Evolutionary conservation across 2,888 invertebrate species (phyloP).

Genomic region (Ctena decussata): DNA sequence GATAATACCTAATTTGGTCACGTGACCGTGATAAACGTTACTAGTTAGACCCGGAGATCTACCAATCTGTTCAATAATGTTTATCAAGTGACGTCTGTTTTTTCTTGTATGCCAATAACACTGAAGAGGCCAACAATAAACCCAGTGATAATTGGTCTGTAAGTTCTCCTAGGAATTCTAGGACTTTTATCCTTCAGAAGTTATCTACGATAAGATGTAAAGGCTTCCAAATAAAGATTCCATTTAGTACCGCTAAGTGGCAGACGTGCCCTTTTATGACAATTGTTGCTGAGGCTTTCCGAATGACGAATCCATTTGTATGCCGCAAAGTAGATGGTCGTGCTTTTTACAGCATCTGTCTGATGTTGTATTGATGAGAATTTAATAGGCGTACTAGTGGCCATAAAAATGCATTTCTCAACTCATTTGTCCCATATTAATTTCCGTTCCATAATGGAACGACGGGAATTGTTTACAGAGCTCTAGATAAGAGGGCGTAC

Average conservation of each 20-base stretch:
- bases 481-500: too few species aligned
- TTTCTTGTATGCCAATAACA: neutral
- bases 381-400: constrained; percentile 16
- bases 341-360: constrained; percentile 6
- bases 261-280: neutral
- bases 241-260: neutral
- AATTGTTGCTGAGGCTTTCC: neutral
- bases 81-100: neutral
- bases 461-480: constrained; percentile 58
- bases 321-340: constrained; percentile 2
- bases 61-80: neutral
- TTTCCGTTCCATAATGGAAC: constrained; percentile 65
- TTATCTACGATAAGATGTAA: neutral
- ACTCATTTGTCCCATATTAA: constrained; percentile 66
- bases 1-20: neutral
- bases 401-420: constrained; percentile 54
- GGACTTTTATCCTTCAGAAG: constrained; percentile 4
- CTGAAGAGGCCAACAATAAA: neutral
- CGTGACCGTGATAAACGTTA: constrained; percentile 5
- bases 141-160: constrained; percentile 9
- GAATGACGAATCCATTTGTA: neutral
- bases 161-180: neutral
- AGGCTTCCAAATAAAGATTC: constrained; percentile 3
- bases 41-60: neutral
- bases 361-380: constrained; percentile 10